Evolutionary conservation across 2,113 vertebrate species (phyloP).

Genomic region (Anthoscopus minutus): DNA sequence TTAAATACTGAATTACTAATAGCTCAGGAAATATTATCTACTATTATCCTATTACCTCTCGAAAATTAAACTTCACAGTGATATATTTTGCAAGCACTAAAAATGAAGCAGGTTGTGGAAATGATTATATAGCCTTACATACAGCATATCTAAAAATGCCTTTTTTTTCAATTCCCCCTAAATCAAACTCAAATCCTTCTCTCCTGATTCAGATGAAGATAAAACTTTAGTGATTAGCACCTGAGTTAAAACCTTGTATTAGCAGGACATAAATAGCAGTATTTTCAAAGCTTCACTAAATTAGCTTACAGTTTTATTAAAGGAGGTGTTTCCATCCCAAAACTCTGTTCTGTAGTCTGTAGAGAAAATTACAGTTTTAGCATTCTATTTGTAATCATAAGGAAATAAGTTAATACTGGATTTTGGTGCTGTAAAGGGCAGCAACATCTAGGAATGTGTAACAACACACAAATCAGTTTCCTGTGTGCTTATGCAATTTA

Average conservation of each 20-base stretch:
- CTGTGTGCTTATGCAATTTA: not conserved
- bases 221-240: not conserved
- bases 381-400: not conserved
- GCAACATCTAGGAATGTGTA: not conserved
- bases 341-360: not conserved
- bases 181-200: not conserved
- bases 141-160: not conserved
- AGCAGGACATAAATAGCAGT: not conserved
- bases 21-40: not conserved
- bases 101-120: not conserved
- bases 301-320: not conserved
- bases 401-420: not conserved
- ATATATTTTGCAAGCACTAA: not conserved
- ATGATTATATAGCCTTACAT: not conserved
- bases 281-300: not conserved
- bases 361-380: not conserved
- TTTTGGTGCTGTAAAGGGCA: not conserved
- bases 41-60: not conserved
- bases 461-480: not conserved
- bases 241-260: not conserved
- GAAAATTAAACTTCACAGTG: not conserved
- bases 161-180: not conserved
- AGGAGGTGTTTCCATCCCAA: not conserved
- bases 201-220: not conserved
- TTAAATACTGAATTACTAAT: not conserved